Base-by-base conservation (phyloP, 2,888 invertebrate genomes). In the Noctua fimbriata region DNA sequence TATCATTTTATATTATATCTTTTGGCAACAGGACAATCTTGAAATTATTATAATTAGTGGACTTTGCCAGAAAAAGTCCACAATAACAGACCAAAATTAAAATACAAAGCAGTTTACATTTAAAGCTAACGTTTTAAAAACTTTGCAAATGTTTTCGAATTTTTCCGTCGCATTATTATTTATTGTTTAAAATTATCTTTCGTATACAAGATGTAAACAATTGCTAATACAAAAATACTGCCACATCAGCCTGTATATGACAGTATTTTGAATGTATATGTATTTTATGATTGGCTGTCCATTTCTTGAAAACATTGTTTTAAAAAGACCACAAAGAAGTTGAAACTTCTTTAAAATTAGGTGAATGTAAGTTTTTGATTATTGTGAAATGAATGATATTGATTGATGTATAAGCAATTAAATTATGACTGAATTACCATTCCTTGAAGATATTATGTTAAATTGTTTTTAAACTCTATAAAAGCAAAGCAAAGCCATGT, bases 201-300 rank as follows among this genome's bases (percentile, higher is more conserved):
- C 49, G 18, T 69, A 69, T 18, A 49, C 24, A 49, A 10, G 49
- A 52, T 9, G 1, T 49, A 14, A 41, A 41, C 21, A 32, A 47
- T 47, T 1, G 44, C 28, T 36, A 24, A 14, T 9, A 18, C 18
- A 9, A 32, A 65, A 18, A 78, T 28, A 28, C 24, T 24, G 65
- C 28, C 41, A 65, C 1, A 60, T 12, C 36, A 47, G 0, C 10
- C 5, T 79, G 66, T 71, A 7, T 70, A 24, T 49, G 60, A 67
- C 18, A 21, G 55, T 21, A n/a, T 28, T 12, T 69, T 32, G 1
- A 28, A 69, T 28, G n/a, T 65, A 69, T 67, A 21, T 71, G 70
- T 82, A 79, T 82, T 72, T 78, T 76, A 58, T 79, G 66, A 78
- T 79, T 72, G 85, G 79, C 76, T 74, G 82, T 80, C 78, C 74